phyloP scores from a whole-genome alignment of 2,113 vertebrate species.

The Actinemys pallida region DNA sequence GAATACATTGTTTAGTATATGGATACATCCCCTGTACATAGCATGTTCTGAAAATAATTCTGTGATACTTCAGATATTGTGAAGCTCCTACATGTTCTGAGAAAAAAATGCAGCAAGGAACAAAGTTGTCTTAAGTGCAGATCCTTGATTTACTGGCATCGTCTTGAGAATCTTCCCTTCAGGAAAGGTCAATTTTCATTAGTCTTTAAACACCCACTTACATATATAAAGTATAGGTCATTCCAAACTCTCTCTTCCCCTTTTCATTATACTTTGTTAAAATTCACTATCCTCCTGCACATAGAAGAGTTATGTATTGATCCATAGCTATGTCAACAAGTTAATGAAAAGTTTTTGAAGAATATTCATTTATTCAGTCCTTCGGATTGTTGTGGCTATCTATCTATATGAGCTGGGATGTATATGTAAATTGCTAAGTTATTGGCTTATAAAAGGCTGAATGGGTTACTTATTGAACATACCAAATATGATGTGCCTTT shows the following conservation, averaged over 20 bases:
- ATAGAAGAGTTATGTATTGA: constrained; percentile 60
- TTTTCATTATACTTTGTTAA: constrained; percentile 36
- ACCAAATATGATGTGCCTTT: constrained; percentile 43
- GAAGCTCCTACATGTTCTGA: background rate
- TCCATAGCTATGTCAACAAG: constrained; percentile 4
- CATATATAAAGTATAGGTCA: constrained; percentile 2
- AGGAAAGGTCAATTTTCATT: background rate
- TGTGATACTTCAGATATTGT: background rate
- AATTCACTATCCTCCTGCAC: constrained; percentile 9
- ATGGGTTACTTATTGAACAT: constrained; percentile 49
- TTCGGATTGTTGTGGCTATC: constrained; percentile 23
- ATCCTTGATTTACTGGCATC: background rate
- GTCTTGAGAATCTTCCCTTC: background rate
- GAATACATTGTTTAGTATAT: rapidly evolving
- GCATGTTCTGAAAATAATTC: background rate
- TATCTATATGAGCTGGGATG: constrained; percentile 22
- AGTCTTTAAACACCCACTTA: background rate
- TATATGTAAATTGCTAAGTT: constrained; percentile 11
- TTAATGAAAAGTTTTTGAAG: constrained; percentile 55
- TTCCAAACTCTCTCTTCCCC: background rate
- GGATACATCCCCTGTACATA: background rate
- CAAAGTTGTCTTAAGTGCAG: background rate
- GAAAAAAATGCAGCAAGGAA: background rate
- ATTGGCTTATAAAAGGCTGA: constrained; percentile 46
- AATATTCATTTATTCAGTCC: constrained; percentile 39